Evolutionary conservation across 2,797 vertebrate species (phyloP).

Genomic region (Cuculus canorus): DNA sequence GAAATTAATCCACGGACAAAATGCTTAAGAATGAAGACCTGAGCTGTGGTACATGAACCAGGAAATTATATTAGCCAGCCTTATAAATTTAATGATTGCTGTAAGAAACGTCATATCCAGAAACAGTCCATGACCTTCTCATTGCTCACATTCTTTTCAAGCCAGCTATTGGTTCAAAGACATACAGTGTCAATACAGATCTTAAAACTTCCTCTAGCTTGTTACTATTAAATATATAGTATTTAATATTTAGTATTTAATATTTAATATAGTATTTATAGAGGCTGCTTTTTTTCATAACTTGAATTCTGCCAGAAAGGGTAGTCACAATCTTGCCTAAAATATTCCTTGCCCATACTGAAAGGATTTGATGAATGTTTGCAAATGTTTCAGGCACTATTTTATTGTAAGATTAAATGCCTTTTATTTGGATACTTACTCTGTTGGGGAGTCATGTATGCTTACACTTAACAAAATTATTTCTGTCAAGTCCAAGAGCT

Average conservation of each 20-base stretch:
- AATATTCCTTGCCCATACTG: background rate
- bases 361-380: conserved; percentile 31
- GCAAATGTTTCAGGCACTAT: conserved; percentile 6
- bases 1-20: background rate
- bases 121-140: background rate
- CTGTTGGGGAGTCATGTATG: conserved; percentile 6
- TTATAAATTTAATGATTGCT: background rate
- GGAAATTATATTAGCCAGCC: background rate
- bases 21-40: background rate
- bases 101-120: background rate
- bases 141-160: background rate
- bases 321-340: background rate
- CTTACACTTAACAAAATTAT: conserved; percentile 48
- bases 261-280: no score
- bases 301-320: background rate
- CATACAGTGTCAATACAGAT: background rate
- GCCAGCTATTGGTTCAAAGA: background rate
- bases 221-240: background rate
- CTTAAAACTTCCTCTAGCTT: background rate
- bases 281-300: background rate
- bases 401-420: conserved; percentile 58
- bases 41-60: background rate
- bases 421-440: conserved; percentile 39
- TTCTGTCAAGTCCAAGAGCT: conserved; percentile 40
- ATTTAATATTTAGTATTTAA: no score